Base-by-base conservation (phyloP, 2,113 vertebrate species). In the Lamprotornis superbus region DNA sequence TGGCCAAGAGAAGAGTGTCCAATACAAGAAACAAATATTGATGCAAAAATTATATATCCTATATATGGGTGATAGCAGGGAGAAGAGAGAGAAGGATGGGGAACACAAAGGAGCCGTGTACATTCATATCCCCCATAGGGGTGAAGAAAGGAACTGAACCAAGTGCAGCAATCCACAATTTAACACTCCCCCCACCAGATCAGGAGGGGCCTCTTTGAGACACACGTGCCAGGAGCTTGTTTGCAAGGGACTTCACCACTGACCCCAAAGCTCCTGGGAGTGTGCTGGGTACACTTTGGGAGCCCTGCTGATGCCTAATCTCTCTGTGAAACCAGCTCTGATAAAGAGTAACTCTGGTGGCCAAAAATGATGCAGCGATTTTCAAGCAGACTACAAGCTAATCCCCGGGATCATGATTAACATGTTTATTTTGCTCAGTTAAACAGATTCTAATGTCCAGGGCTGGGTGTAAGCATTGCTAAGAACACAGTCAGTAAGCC, bases 351-450 rank as follows among this genome's bases (percentile, higher is more conserved):
- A 33, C 42, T 74, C 59, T 67, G 42, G 50, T 93, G 64, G 84
- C 93, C 93, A 96, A 95, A 94, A 94, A 83, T 44, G 21, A 67
- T n/a, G 55, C 31, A 76, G 39, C 0, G 7, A 79, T 95, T 90
- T 91, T 91, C 64, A 47, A 74, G 81, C 85, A 59, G 55, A 55
- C 67, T 83, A 63, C 59, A 74, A 67, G 47, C 46, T 93, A 95
- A 96, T 97, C 93, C 92, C 40, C 7, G 12, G 65, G 80, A 94
- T 96, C 93, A 94, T 77, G 82, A 95, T 91, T 89, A 95, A 87
- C 78, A 57, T 94, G 87, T 95, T 94, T 96, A 83, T 91, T 96
- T 97, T 94, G 52, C 35, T 89, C 84, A 68, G 76, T 81, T 95
- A 97, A 96, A 94, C 84, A 95, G 74, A 93, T 67, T 85, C 63